Evolutionary conservation across 2,113 vertebrate genomes (phyloP).

Genomic region (Puma concolor): DNA sequence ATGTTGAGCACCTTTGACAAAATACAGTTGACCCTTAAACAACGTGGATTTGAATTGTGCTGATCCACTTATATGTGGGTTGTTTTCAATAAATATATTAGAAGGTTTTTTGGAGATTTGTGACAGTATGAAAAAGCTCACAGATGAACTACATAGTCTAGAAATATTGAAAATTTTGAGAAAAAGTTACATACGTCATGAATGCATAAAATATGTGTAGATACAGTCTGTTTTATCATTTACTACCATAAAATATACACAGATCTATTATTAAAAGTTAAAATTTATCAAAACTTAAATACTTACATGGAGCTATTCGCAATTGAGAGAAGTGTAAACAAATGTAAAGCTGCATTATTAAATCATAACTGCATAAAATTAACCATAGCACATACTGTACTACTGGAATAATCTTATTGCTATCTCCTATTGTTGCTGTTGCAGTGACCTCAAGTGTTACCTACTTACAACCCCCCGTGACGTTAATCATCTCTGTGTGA

Average conservation of each 20-base stretch:
- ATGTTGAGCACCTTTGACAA: not conserved
- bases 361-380: not conserved
- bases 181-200: not conserved
- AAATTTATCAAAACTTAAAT: not conserved
- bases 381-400: not conserved
- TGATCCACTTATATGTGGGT: not conserved
- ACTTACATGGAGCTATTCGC: not conserved
- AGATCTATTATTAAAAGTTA: not conserved
- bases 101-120: not conserved
- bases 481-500: not conserved
- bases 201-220: not conserved
- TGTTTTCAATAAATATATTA: not conserved
- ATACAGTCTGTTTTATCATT: not conserved
- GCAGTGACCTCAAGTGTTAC: not conserved
- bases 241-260: not conserved
- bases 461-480: not conserved
- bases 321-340: not conserved
- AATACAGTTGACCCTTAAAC: not conserved
- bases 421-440: not conserved
- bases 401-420: not conserved
- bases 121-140: not conserved
- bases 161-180: not conserved
- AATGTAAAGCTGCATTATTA: not conserved
- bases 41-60: not conserved
- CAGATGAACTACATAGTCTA: not conserved